These are phyloP conservation scores for Diadegma fenestrale DNA, from an alignment of 2,888 invertebrate species.

Conservation along the genomic window DNA sequence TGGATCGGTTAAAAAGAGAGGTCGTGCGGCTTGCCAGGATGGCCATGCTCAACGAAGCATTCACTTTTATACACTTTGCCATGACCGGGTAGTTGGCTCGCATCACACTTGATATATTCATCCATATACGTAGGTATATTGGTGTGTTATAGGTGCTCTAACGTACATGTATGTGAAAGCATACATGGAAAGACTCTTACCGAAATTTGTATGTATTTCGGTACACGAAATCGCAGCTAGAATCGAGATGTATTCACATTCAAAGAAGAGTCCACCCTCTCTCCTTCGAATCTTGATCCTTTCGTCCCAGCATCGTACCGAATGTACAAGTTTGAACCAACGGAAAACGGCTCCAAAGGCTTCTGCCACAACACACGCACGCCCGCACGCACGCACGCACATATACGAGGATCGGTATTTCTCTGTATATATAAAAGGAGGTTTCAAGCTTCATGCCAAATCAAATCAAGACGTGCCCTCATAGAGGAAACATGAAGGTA, in stretches of 20 bases:
- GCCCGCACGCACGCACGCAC: conserved; percentile 37
- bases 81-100: conserved; percentile 45
- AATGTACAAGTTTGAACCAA: conserved; percentile 58
- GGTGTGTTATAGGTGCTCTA: not conserved
- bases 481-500: conserved; percentile 79
- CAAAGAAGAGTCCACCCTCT: conserved; percentile 32
- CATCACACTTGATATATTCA: conserved; percentile 20
- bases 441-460: conserved; percentile 73
- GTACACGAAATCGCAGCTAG: conserved; percentile 33
- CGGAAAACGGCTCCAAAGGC: conserved; percentile 51
- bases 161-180: not conserved
- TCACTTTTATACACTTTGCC: conserved; percentile 68
- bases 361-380: conserved; percentile 38
- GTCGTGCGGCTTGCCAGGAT: conserved; percentile 50
- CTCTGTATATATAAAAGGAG: conserved; percentile 71
- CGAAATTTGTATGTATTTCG: conserved; percentile 22
- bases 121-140: not conserved
- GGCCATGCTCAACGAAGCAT: conserved; percentile 66
- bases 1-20: conserved; percentile 53
- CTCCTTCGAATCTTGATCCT: conserved; percentile 43
- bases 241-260: conserved; percentile 48
- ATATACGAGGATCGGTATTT: conserved; percentile 2
- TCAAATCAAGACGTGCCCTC: conserved; percentile 77
- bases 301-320: conserved; percentile 22
- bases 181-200: not conserved